Conservation (phyloP, 1,140 invertebrate species). For the Scaptomyza hsui region DNA sequence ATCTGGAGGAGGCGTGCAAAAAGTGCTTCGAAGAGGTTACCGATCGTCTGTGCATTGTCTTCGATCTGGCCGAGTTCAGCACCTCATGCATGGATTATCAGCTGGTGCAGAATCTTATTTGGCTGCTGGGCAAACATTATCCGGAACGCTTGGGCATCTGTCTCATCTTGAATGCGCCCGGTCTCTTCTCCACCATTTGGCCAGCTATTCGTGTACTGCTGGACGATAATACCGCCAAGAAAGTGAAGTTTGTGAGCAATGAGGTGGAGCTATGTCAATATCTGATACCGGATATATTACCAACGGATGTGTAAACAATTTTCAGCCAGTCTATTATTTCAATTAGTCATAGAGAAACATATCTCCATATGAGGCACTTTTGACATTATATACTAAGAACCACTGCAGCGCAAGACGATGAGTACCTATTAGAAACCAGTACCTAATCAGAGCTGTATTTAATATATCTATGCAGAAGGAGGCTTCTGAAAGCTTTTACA, state of each 20-base stretch:
- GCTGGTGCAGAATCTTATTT: conserved; percentile 90
- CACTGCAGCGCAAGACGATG: conserved; percentile 34
- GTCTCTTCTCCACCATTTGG: conserved; percentile 90
- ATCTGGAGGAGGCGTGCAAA: conserved; percentile 90
- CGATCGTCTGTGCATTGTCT: conserved; percentile 91
- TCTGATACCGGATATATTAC: conserved; percentile 90
- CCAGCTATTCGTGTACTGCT: conserved; percentile 90
- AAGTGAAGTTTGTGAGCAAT: conserved; percentile 89
- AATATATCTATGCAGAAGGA: conserved; percentile 21
- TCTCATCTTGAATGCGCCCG: conserved; percentile 89
- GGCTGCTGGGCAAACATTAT: conserved; percentile 89
- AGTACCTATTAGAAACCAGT: conserved; percentile 64
- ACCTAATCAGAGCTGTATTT: conserved; percentile 53
- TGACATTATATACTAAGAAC: conserved; percentile 14
- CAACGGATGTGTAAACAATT: conserved; percentile 86
- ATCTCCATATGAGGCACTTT: conserved; percentile 52
- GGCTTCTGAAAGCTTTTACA: conserved; percentile 49
- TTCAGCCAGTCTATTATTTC: not conserved
- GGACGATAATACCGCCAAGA: conserved; percentile 90
- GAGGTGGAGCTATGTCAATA: conserved; percentile 89
- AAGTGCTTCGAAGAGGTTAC: conserved; percentile 91
- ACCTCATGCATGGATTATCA: conserved; percentile 91
- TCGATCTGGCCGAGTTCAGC: conserved; percentile 90
- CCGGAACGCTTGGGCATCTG: conserved; percentile 91
- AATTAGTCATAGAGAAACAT: conserved; percentile 70